Conservation (phyloP, 2,888 invertebrate genomes). For the Diplolepis rosae region DNA sequence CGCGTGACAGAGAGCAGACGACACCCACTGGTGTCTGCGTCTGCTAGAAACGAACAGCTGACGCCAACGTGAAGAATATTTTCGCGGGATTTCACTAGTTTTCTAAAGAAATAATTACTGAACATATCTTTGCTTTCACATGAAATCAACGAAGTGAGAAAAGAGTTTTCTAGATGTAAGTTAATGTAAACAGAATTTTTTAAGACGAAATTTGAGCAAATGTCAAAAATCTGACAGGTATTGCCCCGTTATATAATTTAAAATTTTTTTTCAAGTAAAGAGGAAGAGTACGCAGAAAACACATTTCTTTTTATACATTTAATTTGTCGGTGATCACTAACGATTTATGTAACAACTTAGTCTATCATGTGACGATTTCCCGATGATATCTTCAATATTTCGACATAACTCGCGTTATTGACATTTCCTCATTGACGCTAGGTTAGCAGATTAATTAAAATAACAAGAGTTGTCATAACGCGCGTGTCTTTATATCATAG, state of each 20-base stretch:
- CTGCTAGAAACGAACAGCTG: constrained; percentile 26
- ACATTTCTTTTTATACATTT: not conserved
- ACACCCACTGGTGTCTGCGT: constrained; percentile 20
- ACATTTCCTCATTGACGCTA: not conserved
- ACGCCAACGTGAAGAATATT: not conserved
- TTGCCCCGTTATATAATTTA: constrained; percentile 6
- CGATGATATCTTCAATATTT: not conserved
- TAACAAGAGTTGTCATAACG: not conserved
- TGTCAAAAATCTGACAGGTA: constrained; percentile 18
- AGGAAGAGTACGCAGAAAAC: not conserved
- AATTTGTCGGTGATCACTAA: not conserved
- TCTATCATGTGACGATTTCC: not conserved
- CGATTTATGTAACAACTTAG: constrained; percentile 15
- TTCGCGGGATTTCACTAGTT: constrained; percentile 17
- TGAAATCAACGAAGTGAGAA: constrained; percentile 1
- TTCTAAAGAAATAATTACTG: constrained; percentile 17
- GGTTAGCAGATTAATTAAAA: not conserved
- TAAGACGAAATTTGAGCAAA: not conserved
- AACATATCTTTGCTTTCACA: not conserved
- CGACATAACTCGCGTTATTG: not conserved
- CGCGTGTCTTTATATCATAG: not conserved
- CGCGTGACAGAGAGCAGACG: constrained; percentile 20
- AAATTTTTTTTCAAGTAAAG: not conserved
- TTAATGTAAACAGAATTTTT: not conserved
- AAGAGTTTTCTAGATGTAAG: not conserved